phyloP scores from a whole-genome alignment of 1,140 invertebrate genomes.

The Physella acuta region DNA sequence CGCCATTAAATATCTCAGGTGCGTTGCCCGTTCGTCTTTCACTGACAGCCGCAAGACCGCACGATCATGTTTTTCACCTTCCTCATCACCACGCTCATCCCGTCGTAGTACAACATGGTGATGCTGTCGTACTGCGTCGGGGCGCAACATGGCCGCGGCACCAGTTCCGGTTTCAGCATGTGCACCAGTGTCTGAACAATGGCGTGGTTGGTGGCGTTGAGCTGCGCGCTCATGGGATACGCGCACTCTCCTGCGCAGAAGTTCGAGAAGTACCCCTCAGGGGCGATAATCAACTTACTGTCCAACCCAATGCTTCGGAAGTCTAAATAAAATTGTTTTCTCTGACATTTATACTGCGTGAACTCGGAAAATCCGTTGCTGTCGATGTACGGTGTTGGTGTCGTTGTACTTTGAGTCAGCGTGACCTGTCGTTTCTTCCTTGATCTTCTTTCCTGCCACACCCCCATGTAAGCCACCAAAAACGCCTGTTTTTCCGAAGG shows the following conservation, averaged over 20 bases:
- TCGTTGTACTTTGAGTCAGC: background rate
- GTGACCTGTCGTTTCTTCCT: background rate
- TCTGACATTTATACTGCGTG: constrained; percentile 69
- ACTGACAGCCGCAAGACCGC: constrained; percentile 67
- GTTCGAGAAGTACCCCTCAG: constrained; percentile 90
- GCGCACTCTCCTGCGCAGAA: constrained; percentile 93
- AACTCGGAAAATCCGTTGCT: too few relatives aligned
- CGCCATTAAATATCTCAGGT: too few relatives aligned
- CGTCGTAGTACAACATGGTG: constrained; percentile 68
- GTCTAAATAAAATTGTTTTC: constrained; percentile 89
- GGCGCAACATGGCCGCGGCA: constrained; percentile 69
- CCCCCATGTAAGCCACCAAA: background rate
- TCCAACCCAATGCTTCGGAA: constrained; percentile 96
- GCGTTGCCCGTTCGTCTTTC: background rate
- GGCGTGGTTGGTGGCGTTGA: constrained; percentile 97
- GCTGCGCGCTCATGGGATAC: constrained; percentile 86
- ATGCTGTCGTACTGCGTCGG: constrained; percentile 67
- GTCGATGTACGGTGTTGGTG: background rate
- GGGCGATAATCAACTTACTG: constrained; percentile 96
- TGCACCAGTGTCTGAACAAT: constrained; percentile 96
- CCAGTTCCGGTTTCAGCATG: constrained; percentile 79
- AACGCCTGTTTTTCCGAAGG: background rate
- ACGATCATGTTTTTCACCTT: constrained; percentile 72
- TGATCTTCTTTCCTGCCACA: background rate
- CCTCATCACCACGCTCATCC: constrained; percentile 69